Conservation (phyloP, 2,888 invertebrate species). For the Stenchaetothrips biformis region DNA sequence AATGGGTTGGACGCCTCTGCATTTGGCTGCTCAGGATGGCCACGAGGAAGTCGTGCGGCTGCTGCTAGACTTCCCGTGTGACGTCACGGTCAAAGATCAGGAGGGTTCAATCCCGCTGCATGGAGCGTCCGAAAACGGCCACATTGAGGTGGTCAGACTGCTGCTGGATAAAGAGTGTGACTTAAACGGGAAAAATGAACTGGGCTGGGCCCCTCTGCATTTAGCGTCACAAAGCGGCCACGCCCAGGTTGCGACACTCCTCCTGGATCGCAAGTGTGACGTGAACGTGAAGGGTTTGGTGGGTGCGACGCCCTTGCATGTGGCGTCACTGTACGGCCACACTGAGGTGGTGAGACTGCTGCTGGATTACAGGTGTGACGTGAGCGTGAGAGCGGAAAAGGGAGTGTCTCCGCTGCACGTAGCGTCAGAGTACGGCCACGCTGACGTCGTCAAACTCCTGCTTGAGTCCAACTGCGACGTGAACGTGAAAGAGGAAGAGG, state of each 20-base stretch:
- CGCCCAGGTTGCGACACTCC: no score
- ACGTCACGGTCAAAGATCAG: slow-evolving; percentile 69
- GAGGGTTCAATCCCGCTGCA: slow-evolving; percentile 87
- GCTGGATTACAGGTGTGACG: neutral
- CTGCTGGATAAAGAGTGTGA: slow-evolving; percentile 50
- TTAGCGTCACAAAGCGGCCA: no score
- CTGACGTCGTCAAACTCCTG: neutral
- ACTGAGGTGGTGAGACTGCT: slow-evolving; percentile 74
- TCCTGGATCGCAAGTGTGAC: no score
- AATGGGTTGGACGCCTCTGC: slow-evolving; percentile 91
- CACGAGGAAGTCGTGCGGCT: slow-evolving; percentile 81
- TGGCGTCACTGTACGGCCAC: slow-evolving; percentile 89
- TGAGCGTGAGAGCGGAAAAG: neutral
- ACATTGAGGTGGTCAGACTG: slow-evolving; percentile 70
- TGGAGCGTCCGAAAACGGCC: slow-evolving; percentile 95
- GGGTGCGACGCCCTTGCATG: slow-evolving; percentile 88
- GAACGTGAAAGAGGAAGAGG: slow-evolving; percentile 64
- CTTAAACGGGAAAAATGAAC: no score
- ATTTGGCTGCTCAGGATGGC: slow-evolving; percentile 93
- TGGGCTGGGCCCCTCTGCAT: no score
- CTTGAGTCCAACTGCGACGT: neutral
- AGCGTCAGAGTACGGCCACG: neutral
- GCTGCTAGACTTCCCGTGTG: slow-evolving; percentile 74
- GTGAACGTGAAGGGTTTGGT: neutral
- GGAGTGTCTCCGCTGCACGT: neutral